A percentile compares a stretch with the other conserved stretches of the same genome.
Evolutionary conservation across 2,113 vertebrate genomes (phyloP).

Genomic region (Corynorhinus townsendii): DNA sequence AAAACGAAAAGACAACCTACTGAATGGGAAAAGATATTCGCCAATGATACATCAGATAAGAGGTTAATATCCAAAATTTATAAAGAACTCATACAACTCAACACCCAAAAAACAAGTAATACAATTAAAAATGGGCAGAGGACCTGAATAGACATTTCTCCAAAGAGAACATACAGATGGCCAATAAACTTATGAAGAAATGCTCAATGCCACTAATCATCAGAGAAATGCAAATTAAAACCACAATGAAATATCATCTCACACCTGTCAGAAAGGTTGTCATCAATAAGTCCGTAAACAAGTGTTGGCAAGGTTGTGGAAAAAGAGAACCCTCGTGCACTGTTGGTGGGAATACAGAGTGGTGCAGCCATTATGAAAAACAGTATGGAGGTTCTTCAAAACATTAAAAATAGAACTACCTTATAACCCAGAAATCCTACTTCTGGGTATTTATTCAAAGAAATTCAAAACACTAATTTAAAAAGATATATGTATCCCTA

Average conservation of each 20-base stretch:
- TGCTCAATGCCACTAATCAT: background rate
- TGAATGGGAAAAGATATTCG: background rate
- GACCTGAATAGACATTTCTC: background rate
- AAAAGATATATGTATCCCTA: background rate
- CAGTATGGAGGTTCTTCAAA: background rate
- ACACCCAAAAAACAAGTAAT: background rate
- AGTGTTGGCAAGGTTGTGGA: background rate
- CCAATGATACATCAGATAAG: background rate
- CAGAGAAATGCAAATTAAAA: background rate
- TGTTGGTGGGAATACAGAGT: background rate
- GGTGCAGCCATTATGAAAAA: background rate
- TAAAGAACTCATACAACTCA: background rate
- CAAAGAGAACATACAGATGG: background rate
- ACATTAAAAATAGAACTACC: background rate
- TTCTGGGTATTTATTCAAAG: background rate
- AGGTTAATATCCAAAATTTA: background rate
- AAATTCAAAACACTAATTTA: background rate
- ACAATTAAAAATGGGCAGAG: background rate
- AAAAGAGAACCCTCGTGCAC: background rate
- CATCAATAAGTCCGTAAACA: background rate
- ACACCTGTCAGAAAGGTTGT: background rate
- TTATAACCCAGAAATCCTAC: background rate
- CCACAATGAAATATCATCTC: background rate
- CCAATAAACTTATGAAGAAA: background rate
- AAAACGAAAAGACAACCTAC: background rate